These are phyloP conservation scores for Varanus komodoensis DNA, from an alignment of 2,113 vertebrate genomes.

Conservation along the genomic window DNA sequence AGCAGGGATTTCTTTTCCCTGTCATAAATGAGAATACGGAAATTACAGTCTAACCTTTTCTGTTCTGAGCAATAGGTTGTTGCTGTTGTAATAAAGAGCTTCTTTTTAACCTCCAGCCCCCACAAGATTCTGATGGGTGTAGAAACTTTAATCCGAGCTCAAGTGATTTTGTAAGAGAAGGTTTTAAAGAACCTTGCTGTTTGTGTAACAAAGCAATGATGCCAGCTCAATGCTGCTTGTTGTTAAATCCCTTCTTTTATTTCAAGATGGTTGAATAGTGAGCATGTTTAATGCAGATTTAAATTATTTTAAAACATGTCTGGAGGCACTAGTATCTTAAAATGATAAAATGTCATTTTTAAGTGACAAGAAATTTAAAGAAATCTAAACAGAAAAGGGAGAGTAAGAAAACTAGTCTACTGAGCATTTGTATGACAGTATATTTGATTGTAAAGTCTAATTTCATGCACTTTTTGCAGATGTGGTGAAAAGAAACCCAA, in stretches of 20 bases:
- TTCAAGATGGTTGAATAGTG: not conserved
- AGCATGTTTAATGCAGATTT: not conserved
- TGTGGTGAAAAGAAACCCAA: not conserved
- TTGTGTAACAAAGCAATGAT: not conserved
- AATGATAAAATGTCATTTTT: not conserved
- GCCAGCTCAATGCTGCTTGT: not conserved
- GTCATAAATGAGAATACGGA: conserved; percentile 18
- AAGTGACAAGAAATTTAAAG: not conserved
- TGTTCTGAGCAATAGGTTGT: not conserved
- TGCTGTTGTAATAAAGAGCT: not conserved
- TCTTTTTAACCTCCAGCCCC: not conserved
- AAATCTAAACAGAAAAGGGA: not conserved
- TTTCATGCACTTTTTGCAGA: not conserved
- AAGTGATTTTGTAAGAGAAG: not conserved
- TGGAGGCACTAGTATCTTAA: not conserved
- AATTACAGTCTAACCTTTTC: conserved; percentile 18
- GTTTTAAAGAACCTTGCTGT: not conserved
- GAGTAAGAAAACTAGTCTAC: not conserved
- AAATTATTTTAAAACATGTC: not conserved
- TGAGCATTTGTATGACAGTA: not conserved
- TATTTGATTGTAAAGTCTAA: not conserved
- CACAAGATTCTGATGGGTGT: not conserved
- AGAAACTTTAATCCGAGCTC: not conserved
- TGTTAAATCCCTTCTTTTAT: not conserved
- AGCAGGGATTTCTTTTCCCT: not conserved